phyloP scores from a whole-genome alignment of 2,113 vertebrate genomes.

The Gopherus flavomarginatus region DNA sequence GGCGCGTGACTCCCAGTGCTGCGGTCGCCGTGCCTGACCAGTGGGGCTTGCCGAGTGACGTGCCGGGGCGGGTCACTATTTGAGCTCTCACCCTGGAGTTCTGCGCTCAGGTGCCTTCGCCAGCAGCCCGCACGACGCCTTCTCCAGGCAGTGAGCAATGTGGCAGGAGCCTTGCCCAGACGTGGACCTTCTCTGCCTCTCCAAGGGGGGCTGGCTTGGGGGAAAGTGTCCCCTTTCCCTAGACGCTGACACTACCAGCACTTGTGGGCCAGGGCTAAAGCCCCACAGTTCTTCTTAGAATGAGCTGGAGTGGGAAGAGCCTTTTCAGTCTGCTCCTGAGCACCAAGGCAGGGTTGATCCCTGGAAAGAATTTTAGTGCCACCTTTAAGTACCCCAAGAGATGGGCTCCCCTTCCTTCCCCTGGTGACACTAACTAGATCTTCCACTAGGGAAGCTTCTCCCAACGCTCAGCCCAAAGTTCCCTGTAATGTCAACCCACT shows the following conservation, averaged over 20 bases:
- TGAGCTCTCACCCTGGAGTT: constrained; percentile 50
- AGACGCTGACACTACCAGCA: background rate
- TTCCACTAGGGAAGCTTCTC: background rate
- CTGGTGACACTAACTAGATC: background rate
- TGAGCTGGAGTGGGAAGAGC: constrained; percentile 8
- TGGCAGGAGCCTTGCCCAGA: too few relatives aligned
- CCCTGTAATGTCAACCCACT: background rate
- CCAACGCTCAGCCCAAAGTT: background rate
- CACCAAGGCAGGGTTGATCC: fast-evolving
- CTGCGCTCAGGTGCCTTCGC: constrained; percentile 42
- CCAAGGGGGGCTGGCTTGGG: background rate
- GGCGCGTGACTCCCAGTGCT: background rate
- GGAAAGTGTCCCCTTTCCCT: fast-evolving
- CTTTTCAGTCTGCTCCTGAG: fast-evolving
- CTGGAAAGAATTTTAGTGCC: background rate
- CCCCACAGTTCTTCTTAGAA: constrained; percentile 22
- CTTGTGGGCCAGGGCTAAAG: background rate
- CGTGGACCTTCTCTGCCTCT: background rate
- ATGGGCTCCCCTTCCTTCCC: background rate
- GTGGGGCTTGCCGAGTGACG: constrained; percentile 65
- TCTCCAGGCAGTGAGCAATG: background rate
- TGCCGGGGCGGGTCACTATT: constrained; percentile 64
- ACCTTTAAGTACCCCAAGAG: background rate
- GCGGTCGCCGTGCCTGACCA: constrained; percentile 53
- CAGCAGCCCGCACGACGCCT: constrained; percentile 57